phyloP scores from a whole-genome alignment of 2,888 invertebrate genomes.

The Drosophila putrida region DNA sequence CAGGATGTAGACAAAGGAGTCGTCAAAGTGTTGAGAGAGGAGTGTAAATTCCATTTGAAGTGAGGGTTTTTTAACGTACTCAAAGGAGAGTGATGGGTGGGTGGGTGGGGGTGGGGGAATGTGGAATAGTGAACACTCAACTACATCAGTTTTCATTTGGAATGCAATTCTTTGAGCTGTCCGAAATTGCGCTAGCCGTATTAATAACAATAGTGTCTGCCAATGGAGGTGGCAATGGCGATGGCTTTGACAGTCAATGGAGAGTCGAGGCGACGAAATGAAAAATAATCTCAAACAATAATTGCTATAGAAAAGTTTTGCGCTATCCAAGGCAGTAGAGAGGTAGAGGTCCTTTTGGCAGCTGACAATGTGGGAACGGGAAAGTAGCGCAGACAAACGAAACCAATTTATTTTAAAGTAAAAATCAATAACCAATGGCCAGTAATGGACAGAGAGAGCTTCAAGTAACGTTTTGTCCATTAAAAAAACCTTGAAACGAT shows the following conservation, averaged over 20 bases:
- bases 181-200: constrained; percentile 48
- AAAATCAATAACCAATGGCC: constrained; percentile 80
- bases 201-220: constrained; percentile 71
- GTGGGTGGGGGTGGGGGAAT: not conserved
- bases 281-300: constrained; percentile 76
- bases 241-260: constrained; percentile 44
- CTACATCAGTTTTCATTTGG: constrained; percentile 61
- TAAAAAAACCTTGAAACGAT: constrained; percentile 30
- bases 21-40: not conserved
- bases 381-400: constrained; percentile 70
- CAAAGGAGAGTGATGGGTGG: constrained; percentile 1
- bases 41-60: constrained; percentile 18
- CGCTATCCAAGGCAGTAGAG: constrained; percentile 18
- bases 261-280: constrained; percentile 51
- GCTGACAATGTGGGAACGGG: not conserved
- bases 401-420: constrained; percentile 80
- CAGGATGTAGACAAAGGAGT: constrained; percentile 2
- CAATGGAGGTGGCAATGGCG: constrained; percentile 27
- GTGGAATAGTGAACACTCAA: constrained; percentile 15
- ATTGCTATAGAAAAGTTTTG: constrained; percentile 71
- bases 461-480: constrained; percentile 22
- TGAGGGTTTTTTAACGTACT: constrained; percentile 10
- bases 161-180: constrained; percentile 52
- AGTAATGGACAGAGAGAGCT: constrained; percentile 29
- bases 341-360: constrained; percentile 7